Evolutionary conservation across 2,888 invertebrate species (phyloP).

Genomic region (Euplagia quadripunctaria): DNA sequence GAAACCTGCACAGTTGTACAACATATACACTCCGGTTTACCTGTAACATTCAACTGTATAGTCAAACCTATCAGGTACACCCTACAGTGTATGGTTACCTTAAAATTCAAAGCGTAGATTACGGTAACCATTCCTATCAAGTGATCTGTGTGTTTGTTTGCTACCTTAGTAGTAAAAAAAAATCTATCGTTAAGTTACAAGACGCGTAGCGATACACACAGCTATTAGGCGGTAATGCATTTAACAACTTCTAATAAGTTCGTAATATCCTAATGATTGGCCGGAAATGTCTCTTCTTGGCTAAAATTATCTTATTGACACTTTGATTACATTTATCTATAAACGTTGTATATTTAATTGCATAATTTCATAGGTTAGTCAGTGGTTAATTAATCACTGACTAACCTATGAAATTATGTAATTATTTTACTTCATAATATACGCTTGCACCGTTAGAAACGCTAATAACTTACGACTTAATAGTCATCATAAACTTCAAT

Average conservation of each 20-base stretch:
- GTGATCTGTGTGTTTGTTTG: too few species aligned
- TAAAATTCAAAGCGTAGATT: too few species aligned
- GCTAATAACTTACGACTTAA: conserved; percentile 26
- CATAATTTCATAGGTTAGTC: not conserved
- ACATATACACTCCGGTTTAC: too few species aligned
- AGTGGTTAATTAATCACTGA: not conserved
- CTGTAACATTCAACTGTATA: too few species aligned
- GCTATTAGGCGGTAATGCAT: too few species aligned
- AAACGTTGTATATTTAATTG: not conserved
- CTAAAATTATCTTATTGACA: conserved; percentile 5
- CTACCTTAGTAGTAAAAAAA: too few species aligned
- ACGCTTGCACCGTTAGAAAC: not conserved
- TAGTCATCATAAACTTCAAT: conserved; percentile 26
- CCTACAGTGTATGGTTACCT: too few species aligned
- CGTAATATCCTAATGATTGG: not conserved
- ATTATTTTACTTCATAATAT: not conserved
- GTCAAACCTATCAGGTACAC: too few species aligned
- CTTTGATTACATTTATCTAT: conserved; percentile 6
- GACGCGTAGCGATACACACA: too few species aligned
- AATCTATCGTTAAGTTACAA: too few species aligned
- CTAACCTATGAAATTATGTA: not conserved
- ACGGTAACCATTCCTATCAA: too few species aligned
- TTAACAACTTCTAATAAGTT: not conserved
- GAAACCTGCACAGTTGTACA: too few species aligned
- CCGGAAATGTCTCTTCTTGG: not conserved